Evolutionary conservation across 1,140 invertebrate genomes (phyloP).

Genomic region (Orchestia grillus): DNA sequence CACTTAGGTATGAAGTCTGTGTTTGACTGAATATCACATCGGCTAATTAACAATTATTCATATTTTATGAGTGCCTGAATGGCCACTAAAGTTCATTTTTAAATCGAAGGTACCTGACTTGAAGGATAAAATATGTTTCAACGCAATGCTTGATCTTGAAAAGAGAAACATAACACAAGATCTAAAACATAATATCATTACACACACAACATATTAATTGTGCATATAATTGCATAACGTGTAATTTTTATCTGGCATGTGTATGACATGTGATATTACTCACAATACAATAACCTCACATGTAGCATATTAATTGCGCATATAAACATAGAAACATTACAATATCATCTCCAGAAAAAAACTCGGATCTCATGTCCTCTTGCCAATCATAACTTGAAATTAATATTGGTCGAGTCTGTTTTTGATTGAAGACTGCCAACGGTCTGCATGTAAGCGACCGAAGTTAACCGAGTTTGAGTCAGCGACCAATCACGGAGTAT

Average conservation of each 20-base stretch:
- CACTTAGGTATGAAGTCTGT: background rate
- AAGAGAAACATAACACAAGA: no score
- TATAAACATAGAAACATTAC: background rate
- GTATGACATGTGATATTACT: no score
- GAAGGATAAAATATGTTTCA: background rate
- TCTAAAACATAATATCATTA: no score
- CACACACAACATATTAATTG: no score
- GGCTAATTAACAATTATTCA: background rate
- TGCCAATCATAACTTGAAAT: background rate
- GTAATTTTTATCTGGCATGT: no score
- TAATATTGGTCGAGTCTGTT: background rate
- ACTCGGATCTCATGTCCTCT: background rate
- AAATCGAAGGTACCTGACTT: background rate
- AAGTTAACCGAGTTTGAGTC: background rate
- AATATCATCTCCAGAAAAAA: background rate
- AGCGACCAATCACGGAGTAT: background rate
- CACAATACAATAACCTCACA: no score
- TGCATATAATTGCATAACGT: no score
- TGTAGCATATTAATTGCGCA: background rate
- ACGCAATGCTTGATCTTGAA: no score
- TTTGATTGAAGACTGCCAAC: background rate
- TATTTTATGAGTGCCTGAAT: background rate
- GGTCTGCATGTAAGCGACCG: background rate
- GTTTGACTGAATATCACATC: background rate
- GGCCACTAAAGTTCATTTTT: background rate